Base-by-base conservation (phyloP, 2,797 vertebrate species). In the Coccyzus lansbergi region DNA sequence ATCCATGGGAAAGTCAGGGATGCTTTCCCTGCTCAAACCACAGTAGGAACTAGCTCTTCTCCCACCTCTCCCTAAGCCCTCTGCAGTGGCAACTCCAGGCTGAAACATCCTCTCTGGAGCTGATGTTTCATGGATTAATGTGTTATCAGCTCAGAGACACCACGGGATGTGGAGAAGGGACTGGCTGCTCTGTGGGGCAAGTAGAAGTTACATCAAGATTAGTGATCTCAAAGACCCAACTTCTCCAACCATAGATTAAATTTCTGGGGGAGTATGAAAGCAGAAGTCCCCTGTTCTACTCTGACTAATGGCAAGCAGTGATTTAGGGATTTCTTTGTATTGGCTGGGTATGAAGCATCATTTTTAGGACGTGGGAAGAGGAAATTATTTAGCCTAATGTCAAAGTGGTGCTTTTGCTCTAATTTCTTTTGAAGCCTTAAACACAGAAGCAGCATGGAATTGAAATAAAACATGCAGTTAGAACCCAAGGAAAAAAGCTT, bases 321-420 rank as follows among this genome's bases (percentile, higher is more conserved):
- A 49, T 60, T 83, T 51, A 20, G 24, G n/a, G 76, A 62, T 33
- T 91, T 76, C 71, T 77, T 76, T 36, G 6, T 31, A 6, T 26
- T 18, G 25, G 34, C 0, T 65, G 21, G 12, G 18, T 38, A 18
- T 12, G 60, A 38, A 83, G 28, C 11, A 2, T 21, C 1, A 0
- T 21, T 33, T 68, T 80, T 48, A 72, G 82, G 59, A 33, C 62
- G 36, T 0, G 5, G 58, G n/a, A 25, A 77, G 48, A 62, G 33
- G 36, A 67, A 83, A 59, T 4, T 6, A 4, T 44, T 88, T 7
- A 38, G 34, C 52, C 6, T 83, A 25, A 5, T 22, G 10, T 38
- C 72, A 25, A 83, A 63, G 72, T 5, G 12, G 11, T 48, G 21
- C 12, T 63, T 83, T 34, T 38, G 18, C 56, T 86, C 59, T 12